phyloP scores from a whole-genome alignment of 2,797 vertebrate genomes.

The Melanotaenia nigrans region DNA sequence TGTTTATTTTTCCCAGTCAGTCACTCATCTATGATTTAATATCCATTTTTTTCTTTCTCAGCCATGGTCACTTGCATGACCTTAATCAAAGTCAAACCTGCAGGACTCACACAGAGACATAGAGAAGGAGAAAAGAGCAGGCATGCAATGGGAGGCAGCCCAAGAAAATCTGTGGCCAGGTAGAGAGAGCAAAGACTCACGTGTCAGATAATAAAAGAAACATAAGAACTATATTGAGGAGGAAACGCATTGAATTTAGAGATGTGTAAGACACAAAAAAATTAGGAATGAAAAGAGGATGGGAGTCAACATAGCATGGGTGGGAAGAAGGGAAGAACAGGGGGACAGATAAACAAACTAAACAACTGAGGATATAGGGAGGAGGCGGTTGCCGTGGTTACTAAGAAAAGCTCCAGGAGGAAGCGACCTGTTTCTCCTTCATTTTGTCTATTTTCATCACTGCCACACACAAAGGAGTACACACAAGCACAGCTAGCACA shows the following conservation, averaged over 20 bases:
- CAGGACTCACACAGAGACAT: neutral
- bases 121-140: neutral
- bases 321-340: slow-evolving; percentile 13
- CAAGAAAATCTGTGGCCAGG: slow-evolving; percentile 8
- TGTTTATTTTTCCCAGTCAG: neutral
- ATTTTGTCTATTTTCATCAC: slow-evolving; percentile 68
- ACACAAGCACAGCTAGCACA: slow-evolving; percentile 18
- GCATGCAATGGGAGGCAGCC: neutral
- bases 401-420: slow-evolving; percentile 64
- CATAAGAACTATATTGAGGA: slow-evolving; percentile 2
- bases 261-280: slow-evolving; percentile 15
- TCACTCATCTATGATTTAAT: slow-evolving; percentile 1
- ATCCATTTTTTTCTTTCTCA: neutral
- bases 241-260: slow-evolving; percentile 34
- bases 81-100: slow-evolving; percentile 40
- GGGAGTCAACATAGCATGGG: slow-evolving; percentile 38
- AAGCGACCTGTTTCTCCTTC: slow-evolving; percentile 72
- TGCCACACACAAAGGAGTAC: slow-evolving; percentile 19
- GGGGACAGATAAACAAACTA: slow-evolving; percentile 56
- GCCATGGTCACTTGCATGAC: neutral
- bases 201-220: slow-evolving; percentile 8
- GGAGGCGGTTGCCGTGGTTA: slow-evolving; percentile 76
- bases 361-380: slow-evolving; percentile 49
- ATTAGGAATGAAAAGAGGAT: slow-evolving; percentile 1
- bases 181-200: slow-evolving; percentile 10